Conservation (phyloP, 2,888 invertebrate species). For the Odontocerum albicorne region DNA sequence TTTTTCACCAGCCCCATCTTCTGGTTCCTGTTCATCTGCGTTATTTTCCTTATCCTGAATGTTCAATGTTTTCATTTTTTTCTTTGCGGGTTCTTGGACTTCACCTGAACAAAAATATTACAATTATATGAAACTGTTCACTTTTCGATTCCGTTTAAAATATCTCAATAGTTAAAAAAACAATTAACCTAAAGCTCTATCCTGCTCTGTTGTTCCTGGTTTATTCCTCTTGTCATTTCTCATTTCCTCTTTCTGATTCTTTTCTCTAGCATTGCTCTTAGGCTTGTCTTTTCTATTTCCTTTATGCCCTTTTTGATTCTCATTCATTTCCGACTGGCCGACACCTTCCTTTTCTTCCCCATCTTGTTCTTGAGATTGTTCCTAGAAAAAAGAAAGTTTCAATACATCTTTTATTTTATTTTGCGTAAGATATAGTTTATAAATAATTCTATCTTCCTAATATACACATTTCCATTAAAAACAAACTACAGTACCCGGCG, state of each 20-base stretch:
- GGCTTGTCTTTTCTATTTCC: conserved; percentile 44
- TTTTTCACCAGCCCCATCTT: conserved; percentile 52
- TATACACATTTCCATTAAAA: too few relatives aligned
- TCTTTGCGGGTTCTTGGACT: conserved; percentile 62
- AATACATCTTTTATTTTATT: not conserved
- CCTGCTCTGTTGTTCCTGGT: conserved; percentile 74
- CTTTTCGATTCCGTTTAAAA: too few relatives aligned
- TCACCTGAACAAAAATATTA: conserved; percentile 51
- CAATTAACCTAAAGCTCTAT: conserved; percentile 63
- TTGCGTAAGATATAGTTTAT: too few relatives aligned
- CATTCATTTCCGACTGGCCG: conserved; percentile 75
- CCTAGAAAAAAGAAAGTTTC: conserved; percentile 43
- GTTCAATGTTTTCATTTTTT: conserved; percentile 62
- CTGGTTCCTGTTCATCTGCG: conserved; percentile 44
- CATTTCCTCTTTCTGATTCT: conserved; percentile 47
- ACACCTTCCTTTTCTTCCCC: conserved; percentile 66
- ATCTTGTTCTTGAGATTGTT: conserved; percentile 62
- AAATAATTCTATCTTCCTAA: too few relatives aligned
- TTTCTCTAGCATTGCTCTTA: conserved; percentile 46
- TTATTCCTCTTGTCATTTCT: conserved; percentile 64
- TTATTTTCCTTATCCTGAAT: conserved; percentile 42
- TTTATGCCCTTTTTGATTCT: conserved; percentile 70
- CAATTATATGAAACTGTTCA: too few relatives aligned
- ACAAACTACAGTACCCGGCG: too few relatives aligned
- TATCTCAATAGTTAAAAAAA: conserved; percentile 1